Base-by-base conservation (phyloP, 2,113 vertebrate species). In the Pagrus major region DNA sequence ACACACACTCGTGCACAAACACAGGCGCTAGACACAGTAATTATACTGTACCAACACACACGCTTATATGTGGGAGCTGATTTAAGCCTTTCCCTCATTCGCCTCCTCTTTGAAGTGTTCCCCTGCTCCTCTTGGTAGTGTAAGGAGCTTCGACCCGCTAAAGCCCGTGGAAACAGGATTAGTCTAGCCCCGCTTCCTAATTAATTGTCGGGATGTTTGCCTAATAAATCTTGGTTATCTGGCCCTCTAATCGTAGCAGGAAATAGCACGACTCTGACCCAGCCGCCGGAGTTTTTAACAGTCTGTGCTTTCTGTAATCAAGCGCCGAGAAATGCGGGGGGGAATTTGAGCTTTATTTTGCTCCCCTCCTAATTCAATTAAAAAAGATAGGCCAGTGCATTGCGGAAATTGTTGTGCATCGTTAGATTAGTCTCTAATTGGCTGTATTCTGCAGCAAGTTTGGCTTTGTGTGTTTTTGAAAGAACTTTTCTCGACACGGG, bases 161-260 rank as follows among this genome's bases (percentile, higher is more conserved):
- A 88, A 86, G 79, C 87, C 84, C 46, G 4, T 83, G 88, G 84
- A 92, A 94, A 91, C 88, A 81, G 88, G 93, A 94, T 94, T 93
- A 93, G 84, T 89, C 84, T 46, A 56, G 85, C 68, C 68, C 31
- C 7, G n/a, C 85, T 90, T 81, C 78, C 80, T 90, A 93, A 93
- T 94, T 93, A 94, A 94, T 92, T 91, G 85, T 80, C 2, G 18
- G 80, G 83, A 60, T 88, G 88, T 91, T 92, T 83, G 87, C 85
- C 90, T 85, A 91, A 92, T 93, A 92, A 90, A 93, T 94, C 88
- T 89, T 77, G 49, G 89, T 89, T 94, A 93, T 94, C 90, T 89
- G 64, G 64, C 59, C 51, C 72, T 89, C 75, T 89, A 87, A 93
- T 93, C 90, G 61, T 78, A 51, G 89, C 78, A 61, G 85, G 79